Percentiles rank a stretch among this genome's conserved stretches.
These are phyloP conservation scores for Alloscopus bannaensis DNA, from an alignment of 2,888 invertebrate genomes.

Conservation along the genomic window DNA sequence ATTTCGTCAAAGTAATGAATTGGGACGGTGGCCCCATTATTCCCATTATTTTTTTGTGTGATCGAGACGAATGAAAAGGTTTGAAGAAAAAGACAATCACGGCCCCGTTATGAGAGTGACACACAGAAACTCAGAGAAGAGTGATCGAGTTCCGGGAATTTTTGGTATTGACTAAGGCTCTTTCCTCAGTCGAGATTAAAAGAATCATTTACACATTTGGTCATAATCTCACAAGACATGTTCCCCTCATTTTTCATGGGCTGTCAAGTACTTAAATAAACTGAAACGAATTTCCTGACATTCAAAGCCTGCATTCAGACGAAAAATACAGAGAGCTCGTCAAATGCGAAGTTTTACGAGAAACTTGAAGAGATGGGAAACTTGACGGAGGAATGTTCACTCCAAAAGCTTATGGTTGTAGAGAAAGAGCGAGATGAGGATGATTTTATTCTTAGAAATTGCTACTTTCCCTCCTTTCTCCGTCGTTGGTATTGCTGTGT, in stretches of 20 bases:
- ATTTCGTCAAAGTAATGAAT: too few relatives aligned
- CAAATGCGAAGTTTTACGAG: background rate
- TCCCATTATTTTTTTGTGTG: background rate
- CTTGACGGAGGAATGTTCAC: too few relatives aligned
- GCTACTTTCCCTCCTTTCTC: slow-evolving; percentile 43
- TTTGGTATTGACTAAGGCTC: background rate
- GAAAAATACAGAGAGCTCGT: background rate
- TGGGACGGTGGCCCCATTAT: background rate
- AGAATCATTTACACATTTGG: slow-evolving; percentile 58
- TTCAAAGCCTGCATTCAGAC: too few relatives aligned
- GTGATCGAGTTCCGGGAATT: background rate
- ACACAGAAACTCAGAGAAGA: background rate
- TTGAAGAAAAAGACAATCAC: too few relatives aligned
- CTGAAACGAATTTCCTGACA: slow-evolving; percentile 58
- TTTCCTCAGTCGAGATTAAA: slow-evolving; percentile 45
- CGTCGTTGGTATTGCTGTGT: too few relatives aligned
- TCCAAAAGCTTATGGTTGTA: too few relatives aligned
- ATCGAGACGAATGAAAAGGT: background rate
- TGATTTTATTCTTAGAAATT: slow-evolving; percentile 11
- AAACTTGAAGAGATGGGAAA: background rate
- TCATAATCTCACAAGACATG: slow-evolving; percentile 57
- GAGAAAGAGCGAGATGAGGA: background rate
- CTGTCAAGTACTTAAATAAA: slow-evolving; percentile 52
- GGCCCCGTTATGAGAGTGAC: background rate
- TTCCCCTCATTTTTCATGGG: slow-evolving; percentile 52